Base-by-base conservation (phyloP, 2,113 vertebrate species). In the Delphinus delphis region DNA sequence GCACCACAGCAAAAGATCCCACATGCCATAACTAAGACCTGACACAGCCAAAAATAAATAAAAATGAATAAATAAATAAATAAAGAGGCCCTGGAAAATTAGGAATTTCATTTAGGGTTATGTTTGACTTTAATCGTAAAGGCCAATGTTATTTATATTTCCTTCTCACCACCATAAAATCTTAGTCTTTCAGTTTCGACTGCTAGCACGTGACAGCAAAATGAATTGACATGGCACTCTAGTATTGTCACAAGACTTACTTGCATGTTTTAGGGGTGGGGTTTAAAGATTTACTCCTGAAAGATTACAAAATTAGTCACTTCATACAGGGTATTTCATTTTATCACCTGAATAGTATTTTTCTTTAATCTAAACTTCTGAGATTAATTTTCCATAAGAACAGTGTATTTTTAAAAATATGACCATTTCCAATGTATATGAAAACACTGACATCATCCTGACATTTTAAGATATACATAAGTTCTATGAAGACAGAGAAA, bases 281-380 rank as follows among this genome's bases (percentile, higher is more conserved):
- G 71, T 94, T 86, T 96, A 96, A 96, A 95, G 17, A 95, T 93
- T 96, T 96, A 74, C 9, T 95, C 53, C 50, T 95, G 26, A 41
- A 96, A 88, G 94, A 96, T 94, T 95, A 95, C n/a, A 81, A 96
- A 98, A 98, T 97, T 97, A 97, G 97, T 97, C 79, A 93, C 84
- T 83, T 87, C 84, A 96, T 93, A 86, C 79, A 97, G 96, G 23
- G 21, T 94, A 96, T 97, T 97, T 97, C 92, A 88, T 76, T 58
- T 80, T 11, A 6, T 93, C 9, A 65, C 74, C 89, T 94, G 68
- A 74, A 94, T 55, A n/a, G 3, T 15, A 28, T 95, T 90, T 93
- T 93, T 55, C 0, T 44, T 96, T 96, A 95, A 85, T 47, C 36
- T 67, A 95, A 97, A 76, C 86, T 97, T 92, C 6, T 68, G 60